Evolutionary conservation across 53 echinoderm and acorn worm genomes (phyloP), one percentile per base, ranked within the genome.

Genomic region (Astropecten irregularis): DNA sequence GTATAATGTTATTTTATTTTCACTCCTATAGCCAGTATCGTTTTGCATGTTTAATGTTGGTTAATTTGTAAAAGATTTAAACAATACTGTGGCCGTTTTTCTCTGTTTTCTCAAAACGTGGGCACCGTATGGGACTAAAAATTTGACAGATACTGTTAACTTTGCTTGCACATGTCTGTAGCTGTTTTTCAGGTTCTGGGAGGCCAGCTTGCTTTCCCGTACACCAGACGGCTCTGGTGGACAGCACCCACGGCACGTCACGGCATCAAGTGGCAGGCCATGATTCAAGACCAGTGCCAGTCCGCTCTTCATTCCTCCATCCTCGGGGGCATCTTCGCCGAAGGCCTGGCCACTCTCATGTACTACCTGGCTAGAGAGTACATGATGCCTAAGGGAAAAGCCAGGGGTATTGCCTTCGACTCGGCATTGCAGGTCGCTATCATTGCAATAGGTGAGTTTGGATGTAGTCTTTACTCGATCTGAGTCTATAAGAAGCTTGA

Each of bases 261-360:
- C 47, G 58, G 86, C 25, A 22, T 61, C 29, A 94, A 91, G 72
- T 59, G 83, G 62, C 85, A 91, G 23, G 56, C 70, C 49, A 71
- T 94, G 77, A 63, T 94, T 9, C 67, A 71, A 51, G 77, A 84
- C 22, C 88, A 91, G 59, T 94, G 94, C 65, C 59, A 77, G 44
- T 94, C 94, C 0, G 88, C 94, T 4, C 52, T 94, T 20, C 85
- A 88, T 19, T 88, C 74, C 3, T 76, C 88, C 13, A 48, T 94
- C 31, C 27, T 85, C 3, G 86, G 89, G 35, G 94, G 94, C 5
- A 83, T 88, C 30, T 76, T 88, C 42, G 95, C 92, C 19, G 95
- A 95, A 38, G 88, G 90, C 19, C 66, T 92, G 35, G 95, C 95
- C 33, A 95, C 95, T 14, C 85, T 92, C 8, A 50, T 82, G 26